These are phyloP conservation scores for Pseudorhombus dupliciocellatus DNA, from an alignment of 2,113 vertebrate species.

Conservation along the genomic window DNA sequence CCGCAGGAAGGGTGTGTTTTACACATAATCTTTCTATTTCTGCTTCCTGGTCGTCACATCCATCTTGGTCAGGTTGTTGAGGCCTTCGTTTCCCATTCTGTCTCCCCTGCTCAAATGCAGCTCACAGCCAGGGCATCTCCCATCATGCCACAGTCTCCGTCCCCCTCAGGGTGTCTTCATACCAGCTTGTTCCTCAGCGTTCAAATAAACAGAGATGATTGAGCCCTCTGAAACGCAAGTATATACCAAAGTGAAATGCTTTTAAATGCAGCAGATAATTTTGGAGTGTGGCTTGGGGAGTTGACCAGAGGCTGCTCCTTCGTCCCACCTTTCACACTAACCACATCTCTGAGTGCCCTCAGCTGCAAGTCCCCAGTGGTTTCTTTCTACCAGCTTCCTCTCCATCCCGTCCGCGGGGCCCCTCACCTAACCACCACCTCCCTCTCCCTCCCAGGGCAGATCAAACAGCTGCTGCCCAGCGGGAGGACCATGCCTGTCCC, in stretches of 20 bases:
- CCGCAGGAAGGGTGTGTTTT: slow-evolving; percentile 80
- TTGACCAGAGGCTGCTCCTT: slow-evolving; percentile 15
- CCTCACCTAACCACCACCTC: slow-evolving; percentile 68
- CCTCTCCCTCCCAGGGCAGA: slow-evolving; percentile 47
- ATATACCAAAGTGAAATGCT: slow-evolving; percentile 31
- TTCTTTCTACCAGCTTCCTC: slow-evolving; percentile 53
- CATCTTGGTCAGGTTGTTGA: slow-evolving; percentile 50
- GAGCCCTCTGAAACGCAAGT: slow-evolving; percentile 2
- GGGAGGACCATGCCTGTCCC: slow-evolving; percentile 57
- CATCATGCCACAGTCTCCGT: slow-evolving; percentile 19
- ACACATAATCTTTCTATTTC: slow-evolving; percentile 75
- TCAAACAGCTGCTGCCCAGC: slow-evolving; percentile 58
- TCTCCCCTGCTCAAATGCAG: slow-evolving; percentile 4
- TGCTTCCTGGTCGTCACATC: slow-evolving; percentile 40
- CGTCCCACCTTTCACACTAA: slow-evolving; percentile 48
- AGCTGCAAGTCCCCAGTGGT: slow-evolving; percentile 52
- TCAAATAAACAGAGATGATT: slow-evolving; percentile 6
- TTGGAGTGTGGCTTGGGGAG: slow-evolving; percentile 49
- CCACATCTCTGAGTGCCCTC: slow-evolving; percentile 60
- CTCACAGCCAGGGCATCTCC: slow-evolving; percentile 7
- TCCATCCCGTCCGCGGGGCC: slow-evolving; percentile 47
- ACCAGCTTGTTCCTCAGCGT: not conserved
- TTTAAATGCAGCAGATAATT: slow-evolving; percentile 30
- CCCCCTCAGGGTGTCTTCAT: not conserved
- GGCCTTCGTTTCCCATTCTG: slow-evolving; percentile 40